phyloP scores from a whole-genome alignment of 2,797 vertebrate species.

The Cossypha caffra region DNA sequence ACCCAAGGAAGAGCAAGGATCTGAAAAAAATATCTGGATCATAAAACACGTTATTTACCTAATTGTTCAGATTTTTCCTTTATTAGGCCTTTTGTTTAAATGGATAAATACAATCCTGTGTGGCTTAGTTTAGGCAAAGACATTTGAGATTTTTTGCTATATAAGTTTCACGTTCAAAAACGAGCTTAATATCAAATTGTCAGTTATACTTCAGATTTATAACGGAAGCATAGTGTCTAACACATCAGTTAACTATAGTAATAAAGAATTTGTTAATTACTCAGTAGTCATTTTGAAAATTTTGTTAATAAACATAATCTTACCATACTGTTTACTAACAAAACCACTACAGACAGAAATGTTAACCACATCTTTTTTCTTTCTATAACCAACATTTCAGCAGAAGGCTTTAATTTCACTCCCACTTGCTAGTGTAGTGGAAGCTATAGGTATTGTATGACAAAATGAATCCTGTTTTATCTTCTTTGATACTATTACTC shows the following conservation, averaged over 20 bases:
- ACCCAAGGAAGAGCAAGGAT: neutral
- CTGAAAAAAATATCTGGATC: neutral
- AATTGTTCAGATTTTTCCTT: neutral
- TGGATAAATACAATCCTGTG: neutral
- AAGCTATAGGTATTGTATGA: constrained; percentile 49
- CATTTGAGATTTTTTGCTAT: neutral
- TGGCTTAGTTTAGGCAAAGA: neutral
- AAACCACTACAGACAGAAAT: neutral
- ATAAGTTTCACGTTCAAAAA: neutral
- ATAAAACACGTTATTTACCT: neutral
- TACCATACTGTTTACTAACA: neutral
- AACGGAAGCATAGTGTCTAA: neutral
- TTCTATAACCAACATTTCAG: neutral
- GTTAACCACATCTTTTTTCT: neutral
- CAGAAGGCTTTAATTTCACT: constrained; percentile 62
- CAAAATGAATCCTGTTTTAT: constrained; percentile 47
- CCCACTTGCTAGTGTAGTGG: neutral
- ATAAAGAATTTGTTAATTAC: neutral
- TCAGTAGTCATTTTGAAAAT: neutral
- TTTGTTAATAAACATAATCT: neutral
- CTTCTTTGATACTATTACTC: constrained; percentile 55
- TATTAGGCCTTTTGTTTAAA: neutral
- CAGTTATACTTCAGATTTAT: neutral
- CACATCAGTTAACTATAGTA: neutral
- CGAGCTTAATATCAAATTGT: neutral